Conservation (phyloP, 2,113 vertebrate species). For the Cyphomyrus discorhynchus region DNA sequence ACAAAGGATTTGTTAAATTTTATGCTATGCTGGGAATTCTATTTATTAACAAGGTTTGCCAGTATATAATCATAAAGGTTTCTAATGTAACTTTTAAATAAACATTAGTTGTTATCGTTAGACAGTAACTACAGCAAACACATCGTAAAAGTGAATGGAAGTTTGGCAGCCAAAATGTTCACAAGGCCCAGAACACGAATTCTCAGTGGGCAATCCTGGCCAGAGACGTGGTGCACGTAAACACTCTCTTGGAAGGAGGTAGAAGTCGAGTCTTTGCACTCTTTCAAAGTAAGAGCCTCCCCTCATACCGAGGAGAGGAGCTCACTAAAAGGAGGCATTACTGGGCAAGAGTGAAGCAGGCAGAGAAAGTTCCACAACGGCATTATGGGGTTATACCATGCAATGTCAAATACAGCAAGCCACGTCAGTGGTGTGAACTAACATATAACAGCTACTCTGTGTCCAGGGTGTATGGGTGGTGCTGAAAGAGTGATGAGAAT, state of each 20-base stretch:
- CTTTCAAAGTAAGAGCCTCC: background rate
- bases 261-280: background rate
- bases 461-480: too few relatives aligned
- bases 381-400: background rate
- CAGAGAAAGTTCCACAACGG: background rate
- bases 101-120: background rate
- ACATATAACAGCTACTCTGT: background rate
- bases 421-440: background rate
- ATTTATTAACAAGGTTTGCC: background rate
- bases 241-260: background rate
- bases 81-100: slow-evolving; percentile 11
- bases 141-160: background rate
- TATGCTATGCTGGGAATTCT: background rate
- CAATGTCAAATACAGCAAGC: background rate
- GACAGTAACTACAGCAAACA: slow-evolving; percentile 20
- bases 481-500: background rate
- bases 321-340: background rate
- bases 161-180: background rate
- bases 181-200: background rate
- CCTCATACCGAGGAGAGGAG: background rate
- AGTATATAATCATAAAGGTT: background rate
- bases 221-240: background rate
- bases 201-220: background rate
- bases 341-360: background rate
- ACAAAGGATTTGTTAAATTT: background rate